Conservation (phyloP, 1,140 invertebrate species). For the Telenomus remus region DNA sequence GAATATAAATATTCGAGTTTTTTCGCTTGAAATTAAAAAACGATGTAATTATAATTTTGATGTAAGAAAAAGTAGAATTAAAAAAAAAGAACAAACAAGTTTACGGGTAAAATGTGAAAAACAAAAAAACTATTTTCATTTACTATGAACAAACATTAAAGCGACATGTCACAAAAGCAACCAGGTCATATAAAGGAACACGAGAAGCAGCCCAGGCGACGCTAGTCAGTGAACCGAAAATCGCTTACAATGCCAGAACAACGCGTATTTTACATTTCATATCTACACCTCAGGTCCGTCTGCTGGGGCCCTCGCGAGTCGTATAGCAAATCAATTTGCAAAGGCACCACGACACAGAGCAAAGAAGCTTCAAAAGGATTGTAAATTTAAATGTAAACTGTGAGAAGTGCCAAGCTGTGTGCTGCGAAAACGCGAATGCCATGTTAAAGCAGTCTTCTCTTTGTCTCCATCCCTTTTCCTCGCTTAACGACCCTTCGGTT, state of each 20-base stretch:
- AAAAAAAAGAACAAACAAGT: too few species aligned
- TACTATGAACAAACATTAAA: slow-evolving; percentile 14
- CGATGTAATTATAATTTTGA: too few species aligned
- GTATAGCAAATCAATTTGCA: slow-evolving; percentile 67
- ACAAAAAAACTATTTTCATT: too few species aligned
- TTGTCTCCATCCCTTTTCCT: slow-evolving; percentile 10
- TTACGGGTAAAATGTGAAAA: too few species aligned
- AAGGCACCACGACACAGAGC: slow-evolving; percentile 49
- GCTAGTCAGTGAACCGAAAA: slow-evolving; percentile 69
- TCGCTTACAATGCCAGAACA: slow-evolving; percentile 65
- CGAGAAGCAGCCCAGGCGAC: slow-evolving; percentile 55
- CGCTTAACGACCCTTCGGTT: slow-evolving; percentile 17
- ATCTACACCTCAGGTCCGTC: slow-evolving; percentile 31
- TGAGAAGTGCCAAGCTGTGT: slow-evolving; percentile 38
- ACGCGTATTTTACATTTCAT: slow-evolving; percentile 63
- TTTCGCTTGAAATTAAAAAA: too few species aligned
- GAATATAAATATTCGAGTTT: too few species aligned
- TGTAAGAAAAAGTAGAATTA: too few species aligned
- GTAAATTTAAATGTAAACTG: slow-evolving; percentile 70
- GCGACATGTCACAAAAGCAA: slow-evolving; percentile 22
- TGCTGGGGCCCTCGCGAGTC: slow-evolving; percentile 33
- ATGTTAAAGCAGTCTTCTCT: slow-evolving; percentile 21
- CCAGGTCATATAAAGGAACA: slow-evolving; percentile 37
- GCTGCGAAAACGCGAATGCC: slow-evolving; percentile 14
- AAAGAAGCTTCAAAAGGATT: slow-evolving; percentile 45